Evolutionary conservation across 2,797 vertebrate species (phyloP), one percentile per base, ranked within the genome.

Genomic region (Anguilla marmorata): DNA sequence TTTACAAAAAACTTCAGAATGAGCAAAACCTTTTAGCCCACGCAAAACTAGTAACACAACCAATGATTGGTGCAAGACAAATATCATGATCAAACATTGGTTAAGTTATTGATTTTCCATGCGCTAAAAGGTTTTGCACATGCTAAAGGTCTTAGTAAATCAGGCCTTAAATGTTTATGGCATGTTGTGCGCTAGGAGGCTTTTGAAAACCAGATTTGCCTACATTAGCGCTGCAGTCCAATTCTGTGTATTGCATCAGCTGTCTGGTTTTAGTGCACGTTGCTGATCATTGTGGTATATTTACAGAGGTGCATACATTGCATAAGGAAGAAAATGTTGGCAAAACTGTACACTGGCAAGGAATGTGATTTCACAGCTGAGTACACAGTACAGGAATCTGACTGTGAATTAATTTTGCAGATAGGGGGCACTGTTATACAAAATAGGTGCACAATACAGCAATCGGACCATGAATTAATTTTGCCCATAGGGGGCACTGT

Each of bases 391-490:
- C 30, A 41, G 19, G 41, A 82, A 50, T 33, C 24, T 1, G 27
- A 80, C 16, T 6, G 50, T 52, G 45, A 30, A 54, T 41, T 60
- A 58, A 33, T 52, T 79, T 33, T 66, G 24, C 84, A 74, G 58
- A 11, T 27, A 94, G 93, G 92, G 27, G 90, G 91, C 58, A 90
- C 90, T 3, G 90, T 93, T 41, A 93, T 94, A 76, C 93, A 94
- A 90, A 94, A 94, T 24, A 92, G 91, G 12, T 37, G 30, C 12
- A 37, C 27, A 33, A 33, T 41, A 19, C 27, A 41, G 8, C 19
- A 80, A 48, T 16, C 7, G 7, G 27, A 80, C 30, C 7, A 50
- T 52, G 45, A 30, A 54, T 41, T 76, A 58, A 24, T 52, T 79
- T 33, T 66, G 30, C 84, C 82, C 58, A 7, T 16, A 94, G 93